Conservation (phyloP, 53 echinoderm and acorn worm species). For the Astropecten irregularis region DNA sequence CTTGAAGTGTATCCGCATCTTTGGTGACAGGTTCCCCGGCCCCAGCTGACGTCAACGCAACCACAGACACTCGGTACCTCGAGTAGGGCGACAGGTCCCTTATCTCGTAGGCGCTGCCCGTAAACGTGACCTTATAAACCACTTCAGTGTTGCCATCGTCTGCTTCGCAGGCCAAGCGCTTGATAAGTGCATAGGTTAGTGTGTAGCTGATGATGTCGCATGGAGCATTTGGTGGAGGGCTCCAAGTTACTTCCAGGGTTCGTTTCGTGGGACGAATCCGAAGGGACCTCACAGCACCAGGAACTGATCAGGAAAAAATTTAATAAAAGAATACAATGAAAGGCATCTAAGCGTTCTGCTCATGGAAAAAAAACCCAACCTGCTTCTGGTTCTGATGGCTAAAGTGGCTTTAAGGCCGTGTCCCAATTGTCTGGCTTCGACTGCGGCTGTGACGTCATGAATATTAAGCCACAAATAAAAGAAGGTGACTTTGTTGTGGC, state of each 20-base stretch:
- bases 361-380: no score
- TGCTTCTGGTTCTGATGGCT: no score
- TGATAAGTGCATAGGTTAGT: slow-evolving; percentile 35
- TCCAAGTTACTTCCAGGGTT: slow-evolving; percentile 38
- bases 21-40: slow-evolving; percentile 14
- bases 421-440: no score
- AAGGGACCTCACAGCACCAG: neutral
- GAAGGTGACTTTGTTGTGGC: no score
- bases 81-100: slow-evolving; percentile 50
- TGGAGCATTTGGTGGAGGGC: slow-evolving; percentile 20
- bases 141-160: neutral
- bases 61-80: slow-evolving; percentile 44
- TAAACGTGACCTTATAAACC: neutral
- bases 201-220: slow-evolving; percentile 63
- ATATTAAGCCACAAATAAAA: no score
- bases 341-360: no score
- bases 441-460: no score
- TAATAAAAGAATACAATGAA: neutral
- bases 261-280: neutral
- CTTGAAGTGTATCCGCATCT: slow-evolving; percentile 32
- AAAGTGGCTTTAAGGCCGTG: no score
- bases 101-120: neutral
- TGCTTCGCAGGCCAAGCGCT: slow-evolving; percentile 2
- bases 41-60: slow-evolving; percentile 41
- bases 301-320: neutral